A percentile compares a stretch with the other conserved stretches of the same genome.
Evolutionary conservation across 2,888 invertebrate species (phyloP).

Genomic region (Oxycera nigricornis): DNA sequence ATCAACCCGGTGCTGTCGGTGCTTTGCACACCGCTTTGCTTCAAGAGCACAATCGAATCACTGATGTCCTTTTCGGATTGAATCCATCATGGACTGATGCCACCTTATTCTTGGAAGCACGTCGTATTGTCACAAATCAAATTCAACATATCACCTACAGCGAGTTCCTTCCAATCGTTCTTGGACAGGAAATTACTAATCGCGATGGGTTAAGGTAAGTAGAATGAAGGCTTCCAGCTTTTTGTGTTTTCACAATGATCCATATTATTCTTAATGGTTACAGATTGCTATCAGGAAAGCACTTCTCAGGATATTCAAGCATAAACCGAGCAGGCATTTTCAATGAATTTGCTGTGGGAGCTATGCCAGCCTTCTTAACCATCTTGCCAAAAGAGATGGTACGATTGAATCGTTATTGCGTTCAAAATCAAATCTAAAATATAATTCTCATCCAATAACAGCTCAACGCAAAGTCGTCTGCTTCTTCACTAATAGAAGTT

Average conservation of each 20-base stretch:
- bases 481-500: slow-evolving; percentile 70
- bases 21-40: slow-evolving; percentile 76
- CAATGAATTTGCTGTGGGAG: slow-evolving; percentile 79
- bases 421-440: background rate
- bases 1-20: slow-evolving; percentile 71
- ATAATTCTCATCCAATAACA: slow-evolving; percentile 53
- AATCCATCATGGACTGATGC: slow-evolving; percentile 85
- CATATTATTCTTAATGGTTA: too few relatives aligned
- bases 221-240: too few relatives aligned
- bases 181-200: slow-evolving; percentile 66
- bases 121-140: slow-evolving; percentile 77
- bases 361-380: slow-evolving; percentile 75
- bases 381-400: slow-evolving; percentile 77
- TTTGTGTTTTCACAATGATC: background rate
- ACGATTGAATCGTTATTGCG: slow-evolving; percentile 46
- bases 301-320: slow-evolving; percentile 83
- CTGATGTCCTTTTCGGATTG: slow-evolving; percentile 70
- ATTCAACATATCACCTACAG: slow-evolving; percentile 86
- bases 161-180: slow-evolving; percentile 79
- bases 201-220: slow-evolving; percentile 66
- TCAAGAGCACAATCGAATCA: slow-evolving; percentile 82
- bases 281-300: slow-evolving; percentile 75
- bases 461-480: slow-evolving; percentile 67
- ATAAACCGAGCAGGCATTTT: slow-evolving; percentile 78
- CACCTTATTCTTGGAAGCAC: slow-evolving; percentile 76